Evolutionary conservation across 2,113 vertebrate genomes (phyloP).

Genomic region (Tetrao urogallus): DNA sequence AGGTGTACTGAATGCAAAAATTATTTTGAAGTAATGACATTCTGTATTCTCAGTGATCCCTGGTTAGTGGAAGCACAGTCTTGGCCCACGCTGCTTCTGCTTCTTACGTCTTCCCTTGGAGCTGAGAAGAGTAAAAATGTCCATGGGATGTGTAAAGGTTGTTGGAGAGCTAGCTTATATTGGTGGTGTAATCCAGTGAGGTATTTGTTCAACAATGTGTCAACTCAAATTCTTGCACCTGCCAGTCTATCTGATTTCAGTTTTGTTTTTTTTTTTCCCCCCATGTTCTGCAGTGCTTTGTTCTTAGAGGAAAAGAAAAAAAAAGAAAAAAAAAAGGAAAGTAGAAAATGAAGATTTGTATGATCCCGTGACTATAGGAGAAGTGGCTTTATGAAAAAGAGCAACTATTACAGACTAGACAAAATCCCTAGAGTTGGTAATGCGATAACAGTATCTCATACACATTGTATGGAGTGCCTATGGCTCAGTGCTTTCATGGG

Average conservation of each 20-base stretch:
- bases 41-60: fast-evolving
- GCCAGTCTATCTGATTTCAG: not conserved
- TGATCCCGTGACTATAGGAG: not conserved
- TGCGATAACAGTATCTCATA: constrained; percentile 35
- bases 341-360: not conserved
- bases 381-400: not conserved
- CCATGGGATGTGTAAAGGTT: not conserved
- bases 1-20: not conserved
- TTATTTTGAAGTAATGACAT: not conserved
- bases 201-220: fast-evolving
- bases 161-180: not conserved
- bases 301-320: not conserved
- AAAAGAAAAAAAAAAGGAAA: not conserved
- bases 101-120: not conserved
- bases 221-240: not conserved
- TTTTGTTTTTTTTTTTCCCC: not conserved
- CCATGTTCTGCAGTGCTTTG: not conserved
- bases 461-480: not conserved
- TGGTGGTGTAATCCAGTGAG: not conserved
- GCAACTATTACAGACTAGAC: not conserved
- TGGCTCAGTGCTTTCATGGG: constrained; percentile 27
- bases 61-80: not conserved
- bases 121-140: not conserved
- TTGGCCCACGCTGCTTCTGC: not conserved
- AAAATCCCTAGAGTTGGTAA: constrained; percentile 35